Evolutionary conservation across 2,113 vertebrate genomes (phyloP), one percentile per base, ranked within the genome.

Genomic region (Poecilia latipinna): DNA sequence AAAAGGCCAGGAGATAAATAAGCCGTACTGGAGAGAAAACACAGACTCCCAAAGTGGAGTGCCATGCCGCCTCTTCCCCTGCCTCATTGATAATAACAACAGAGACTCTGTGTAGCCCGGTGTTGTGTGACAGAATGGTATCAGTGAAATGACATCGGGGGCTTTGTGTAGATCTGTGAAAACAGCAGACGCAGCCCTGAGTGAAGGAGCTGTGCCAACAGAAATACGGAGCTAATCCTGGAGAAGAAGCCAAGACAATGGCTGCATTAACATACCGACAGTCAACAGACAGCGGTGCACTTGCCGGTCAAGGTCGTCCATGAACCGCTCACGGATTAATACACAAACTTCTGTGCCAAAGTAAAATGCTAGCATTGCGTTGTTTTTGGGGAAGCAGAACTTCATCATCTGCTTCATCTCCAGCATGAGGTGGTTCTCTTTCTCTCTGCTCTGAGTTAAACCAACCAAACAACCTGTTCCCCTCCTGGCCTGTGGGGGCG

Each of bases 151-250:
- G 85, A 90, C 88, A 87, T 90, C n/a, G 7, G 83, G 88, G 86
- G 82, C 86, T 90, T 90, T 89, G 90, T 88, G 90, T 74, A 75
- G 74, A 85, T 90, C 42, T 88, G 89, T 88, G 89, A 84, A 79
- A 87, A 88, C 79, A 89, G 86, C 88, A 86, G 78, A 85, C 84
- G 51, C 66, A 77, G 79, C 78, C 72, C 85, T 75, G 80, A 75
- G 86, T 86, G 77, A 72, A 75, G 84, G 83, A 87, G 77, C 63
- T 24, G 82, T 82, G 87, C 85, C 83, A 87, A 42, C 85, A 82
- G 84, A 92, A 90, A 89, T 72, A 60, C 91, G 82, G 71, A 65
- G 83, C 88, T 93, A 92, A 93, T 94, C 92, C 90, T 66, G 82
- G 85, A 91, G 87, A 89, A 89, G 83, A 82, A 85, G 86, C 80